Conservation (phyloP, 1,140 invertebrate genomes). For the Tenebrio molitor region DNA sequence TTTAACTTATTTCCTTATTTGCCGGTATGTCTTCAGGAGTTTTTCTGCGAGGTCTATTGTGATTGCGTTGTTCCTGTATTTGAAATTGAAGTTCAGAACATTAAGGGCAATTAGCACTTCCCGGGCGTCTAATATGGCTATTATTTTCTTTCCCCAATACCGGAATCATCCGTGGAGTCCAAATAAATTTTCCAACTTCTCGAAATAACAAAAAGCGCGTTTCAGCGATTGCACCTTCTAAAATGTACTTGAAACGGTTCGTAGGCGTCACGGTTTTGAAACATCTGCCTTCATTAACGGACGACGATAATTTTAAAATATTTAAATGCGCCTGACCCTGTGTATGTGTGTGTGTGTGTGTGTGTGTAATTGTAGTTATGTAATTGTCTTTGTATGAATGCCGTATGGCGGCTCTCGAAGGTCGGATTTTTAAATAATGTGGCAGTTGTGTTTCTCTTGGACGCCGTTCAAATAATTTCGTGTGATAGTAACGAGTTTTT, state of each 20-base stretch:
- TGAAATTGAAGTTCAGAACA: no score
- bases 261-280: constrained; percentile 38
- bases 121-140: no score
- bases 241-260: constrained; percentile 29
- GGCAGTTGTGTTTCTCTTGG: not conserved
- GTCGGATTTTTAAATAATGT: constrained; percentile 19
- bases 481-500: no score
- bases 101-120: no score
- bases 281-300: constrained; percentile 39
- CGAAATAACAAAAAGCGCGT: no score
- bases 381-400: constrained; percentile 30
- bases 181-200: no score
- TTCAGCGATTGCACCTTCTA: constrained; percentile 23
- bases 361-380: constrained; percentile 2
- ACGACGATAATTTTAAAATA: constrained; percentile 39
- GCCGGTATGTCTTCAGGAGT: no score
- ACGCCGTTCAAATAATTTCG: constrained; percentile 12
- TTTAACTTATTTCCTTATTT: no score
- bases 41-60: no score
- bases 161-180: no score
- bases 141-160: no score
- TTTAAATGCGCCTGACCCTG: constrained; percentile 34
- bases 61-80: no score
- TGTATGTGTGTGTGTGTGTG: constrained; percentile 14
- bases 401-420: constrained; percentile 26